Evolutionary conservation across 2,888 invertebrate genomes (phyloP).

Genomic region (Monopis laevigella): DNA sequence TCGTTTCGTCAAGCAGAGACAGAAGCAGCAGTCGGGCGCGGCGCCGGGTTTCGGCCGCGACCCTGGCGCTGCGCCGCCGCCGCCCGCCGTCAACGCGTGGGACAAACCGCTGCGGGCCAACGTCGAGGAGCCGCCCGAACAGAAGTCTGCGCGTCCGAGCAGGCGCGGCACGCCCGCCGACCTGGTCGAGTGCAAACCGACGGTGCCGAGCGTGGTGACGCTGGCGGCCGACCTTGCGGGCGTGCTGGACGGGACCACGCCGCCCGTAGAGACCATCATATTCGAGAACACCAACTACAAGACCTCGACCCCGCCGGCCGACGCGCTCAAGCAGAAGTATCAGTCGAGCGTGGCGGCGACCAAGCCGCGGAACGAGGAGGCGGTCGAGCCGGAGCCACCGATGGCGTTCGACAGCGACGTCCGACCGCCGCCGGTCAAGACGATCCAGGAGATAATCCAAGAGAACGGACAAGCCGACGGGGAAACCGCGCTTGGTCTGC

Average conservation of each 20-base stretch:
- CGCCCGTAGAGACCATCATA: constrained; percentile 87
- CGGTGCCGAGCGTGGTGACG: constrained; percentile 24
- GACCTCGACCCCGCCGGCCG: constrained; percentile 74
- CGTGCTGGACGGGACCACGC: constrained; percentile 77
- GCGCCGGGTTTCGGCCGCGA: constrained; percentile 55
- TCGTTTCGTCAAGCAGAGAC: constrained; percentile 79
- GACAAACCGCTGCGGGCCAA: constrained; percentile 79
- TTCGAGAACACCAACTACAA: constrained; percentile 94
- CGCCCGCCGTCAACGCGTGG: constrained; percentile 85
- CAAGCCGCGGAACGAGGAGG: constrained; percentile 57
- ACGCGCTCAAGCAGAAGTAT: constrained; percentile 72
- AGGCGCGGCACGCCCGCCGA: constrained; percentile 57
- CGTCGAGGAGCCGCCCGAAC: constrained; percentile 46
- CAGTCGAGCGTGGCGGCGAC: constrained; percentile 44
- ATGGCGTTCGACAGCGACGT: constrained; percentile 53
- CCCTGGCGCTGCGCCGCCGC: constrained; percentile 68
- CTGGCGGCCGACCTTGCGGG: constrained; percentile 58
- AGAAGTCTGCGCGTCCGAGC: constrained; percentile 49
- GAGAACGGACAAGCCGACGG: constrained; percentile 44
- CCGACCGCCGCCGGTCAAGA: constrained; percentile 42
- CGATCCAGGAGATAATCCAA: constrained; percentile 56
- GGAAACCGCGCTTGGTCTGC: constrained; percentile 66
- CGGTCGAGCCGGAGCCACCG: constrained; percentile 56
- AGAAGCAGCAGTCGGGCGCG: constrained; percentile 59
- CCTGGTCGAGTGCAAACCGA: constrained; percentile 36